These are phyloP conservation scores for Dendrolimus pini DNA, from an alignment of 2,888 invertebrate genomes.

Conservation along the genomic window DNA sequence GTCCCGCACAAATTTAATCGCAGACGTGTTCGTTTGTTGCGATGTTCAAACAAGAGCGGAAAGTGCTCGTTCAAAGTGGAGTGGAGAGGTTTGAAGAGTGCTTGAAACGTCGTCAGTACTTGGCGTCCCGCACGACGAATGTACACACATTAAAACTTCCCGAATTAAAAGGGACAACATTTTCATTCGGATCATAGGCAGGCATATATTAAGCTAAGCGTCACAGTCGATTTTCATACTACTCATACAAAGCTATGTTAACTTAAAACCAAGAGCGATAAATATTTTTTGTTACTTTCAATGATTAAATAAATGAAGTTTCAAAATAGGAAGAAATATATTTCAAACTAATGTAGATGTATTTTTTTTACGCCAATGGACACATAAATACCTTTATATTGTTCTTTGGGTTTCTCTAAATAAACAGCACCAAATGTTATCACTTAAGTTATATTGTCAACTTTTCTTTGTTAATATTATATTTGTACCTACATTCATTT, in stretches of 20 bases:
- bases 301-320: too few species aligned
- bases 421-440: background rate
- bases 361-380: too few species aligned
- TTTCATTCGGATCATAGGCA: background rate
- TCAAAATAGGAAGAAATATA: too few species aligned
- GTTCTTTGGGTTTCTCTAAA: background rate
- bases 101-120: constrained; percentile 55
- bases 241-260: too few species aligned
- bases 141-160: constrained; percentile 71
- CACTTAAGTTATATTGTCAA: constrained; percentile 36
- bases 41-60: constrained; percentile 58
- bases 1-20: constrained; percentile 44
- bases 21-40: constrained; percentile 52
- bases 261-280: too few species aligned
- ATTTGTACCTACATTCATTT: constrained; percentile 28
- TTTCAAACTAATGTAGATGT: too few species aligned
- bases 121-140: constrained; percentile 46
- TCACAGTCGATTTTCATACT: background rate
- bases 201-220: background rate
- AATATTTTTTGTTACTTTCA: too few species aligned
- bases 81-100: constrained; percentile 50
- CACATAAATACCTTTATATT: too few species aligned
- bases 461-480: constrained; percentile 40
- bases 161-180: constrained; percentile 53
- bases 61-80: constrained; percentile 46